phyloP scores from a whole-genome alignment of 2,888 invertebrate species.

The Mechanitis mazaeus region DNA sequence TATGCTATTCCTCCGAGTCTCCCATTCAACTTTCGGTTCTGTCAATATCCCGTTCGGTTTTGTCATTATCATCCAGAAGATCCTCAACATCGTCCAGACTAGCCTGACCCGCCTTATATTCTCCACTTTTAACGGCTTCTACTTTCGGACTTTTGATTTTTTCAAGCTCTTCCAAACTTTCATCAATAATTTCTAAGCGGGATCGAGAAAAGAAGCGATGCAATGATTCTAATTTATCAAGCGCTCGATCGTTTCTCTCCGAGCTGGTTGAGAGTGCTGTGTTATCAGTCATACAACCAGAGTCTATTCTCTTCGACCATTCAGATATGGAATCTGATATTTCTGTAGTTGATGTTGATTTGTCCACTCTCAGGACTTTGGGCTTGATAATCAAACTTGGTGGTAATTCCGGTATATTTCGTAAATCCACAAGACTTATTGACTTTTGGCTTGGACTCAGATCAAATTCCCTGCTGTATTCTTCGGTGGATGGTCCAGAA shows the following conservation, averaged over 20 bases:
- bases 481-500: constrained; percentile 43
- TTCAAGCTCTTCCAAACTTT: constrained; percentile 59
- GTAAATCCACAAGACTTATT: constrained; percentile 62
- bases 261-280: constrained; percentile 50
- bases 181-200: constrained; percentile 68
- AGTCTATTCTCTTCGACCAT: constrained; percentile 54
- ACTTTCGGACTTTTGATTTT: constrained; percentile 40
- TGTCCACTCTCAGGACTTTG: constrained; percentile 57
- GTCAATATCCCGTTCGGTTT: constrained; percentile 25
- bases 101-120: constrained; percentile 54
- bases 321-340: constrained; percentile 62
- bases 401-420: constrained; percentile 66
- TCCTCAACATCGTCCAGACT: constrained; percentile 70
- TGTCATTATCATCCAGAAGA: constrained; percentile 53
- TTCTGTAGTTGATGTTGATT: constrained; percentile 66
- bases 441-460: constrained; percentile 54
- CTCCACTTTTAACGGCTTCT: constrained; percentile 28
- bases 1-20: constrained; percentile 9
- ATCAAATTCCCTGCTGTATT: constrained; percentile 53
- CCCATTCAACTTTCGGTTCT: constrained; percentile 12
- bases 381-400: constrained; percentile 65
- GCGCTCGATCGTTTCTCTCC: constrained; percentile 55
- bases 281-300: constrained; percentile 64
- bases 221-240: constrained; percentile 65
- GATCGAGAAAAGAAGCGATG: constrained; percentile 67